Percentiles rank a stretch among this genome's conserved stretches.
These are phyloP conservation scores for Epinotia ramella DNA, from an alignment of 2,888 invertebrate genomes.

Conservation along the genomic window DNA sequence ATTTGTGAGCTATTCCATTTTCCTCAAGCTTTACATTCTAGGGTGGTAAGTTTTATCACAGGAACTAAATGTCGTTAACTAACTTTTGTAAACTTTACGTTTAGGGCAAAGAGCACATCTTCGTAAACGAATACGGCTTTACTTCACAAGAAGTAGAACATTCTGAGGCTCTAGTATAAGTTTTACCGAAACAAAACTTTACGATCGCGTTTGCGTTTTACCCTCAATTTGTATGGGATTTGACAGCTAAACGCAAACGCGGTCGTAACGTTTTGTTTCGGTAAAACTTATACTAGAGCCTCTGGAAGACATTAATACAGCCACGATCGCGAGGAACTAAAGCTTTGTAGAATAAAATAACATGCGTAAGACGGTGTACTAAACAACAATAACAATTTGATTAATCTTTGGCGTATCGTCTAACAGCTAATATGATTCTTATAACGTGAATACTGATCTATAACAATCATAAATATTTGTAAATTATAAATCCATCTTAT, in stretches of 20 bases:
- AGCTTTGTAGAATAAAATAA: slow-evolving; percentile 9
- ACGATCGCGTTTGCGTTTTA: too few species aligned
- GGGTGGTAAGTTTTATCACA: slow-evolving; percentile 3
- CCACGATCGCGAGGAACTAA: slow-evolving; percentile 54
- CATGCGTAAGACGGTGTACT: slow-evolving; percentile 14
- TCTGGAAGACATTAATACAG: slow-evolving; percentile 75
- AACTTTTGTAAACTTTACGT: slow-evolving; percentile 12
- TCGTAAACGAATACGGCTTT: slow-evolving; percentile 62
- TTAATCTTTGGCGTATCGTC: slow-evolving; percentile 40
- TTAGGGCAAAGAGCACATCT: slow-evolving; percentile 66
- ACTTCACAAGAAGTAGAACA: slow-evolving; percentile 55
- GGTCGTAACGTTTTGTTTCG: too few species aligned
- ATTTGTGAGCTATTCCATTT: neutral
- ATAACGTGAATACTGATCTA: slow-evolving; percentile 39
- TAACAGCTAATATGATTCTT: slow-evolving; percentile 29
- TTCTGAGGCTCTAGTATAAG: too few species aligned
- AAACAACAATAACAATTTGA: slow-evolving; percentile 41
- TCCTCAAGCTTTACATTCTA: neutral
- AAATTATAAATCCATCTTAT: slow-evolving; percentile 33
- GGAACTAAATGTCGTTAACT: neutral
- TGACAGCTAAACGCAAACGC: too few species aligned
- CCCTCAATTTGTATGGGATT: too few species aligned
- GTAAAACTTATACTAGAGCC: too few species aligned
- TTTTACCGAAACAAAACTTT: too few species aligned
- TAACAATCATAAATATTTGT: slow-evolving; percentile 42